These are phyloP conservation scores for Allolobophora icterica DNA, from an alignment of 2,888 invertebrate genomes.

Conservation along the genomic window DNA sequence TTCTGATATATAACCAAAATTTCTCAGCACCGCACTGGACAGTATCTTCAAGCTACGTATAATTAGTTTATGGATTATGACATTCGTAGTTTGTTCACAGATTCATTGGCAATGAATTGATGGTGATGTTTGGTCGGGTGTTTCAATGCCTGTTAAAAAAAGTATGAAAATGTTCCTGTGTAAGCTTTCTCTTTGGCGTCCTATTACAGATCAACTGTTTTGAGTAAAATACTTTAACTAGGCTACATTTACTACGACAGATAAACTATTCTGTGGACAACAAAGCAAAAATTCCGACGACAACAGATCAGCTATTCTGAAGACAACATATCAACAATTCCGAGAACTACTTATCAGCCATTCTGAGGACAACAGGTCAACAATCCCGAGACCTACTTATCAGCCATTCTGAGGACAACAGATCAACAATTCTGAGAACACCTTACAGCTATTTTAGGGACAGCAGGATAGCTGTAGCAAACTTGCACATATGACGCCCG, in stretches of 20 bases:
- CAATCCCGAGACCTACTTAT: too few relatives aligned
- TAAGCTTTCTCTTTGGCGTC: neutral
- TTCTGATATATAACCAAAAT: neutral
- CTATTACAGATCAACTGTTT: neutral
- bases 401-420: too few relatives aligned
- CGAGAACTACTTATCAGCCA: too few relatives aligned
- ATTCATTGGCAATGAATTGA: neutral
- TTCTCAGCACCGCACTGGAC: neutral
- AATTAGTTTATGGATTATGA: neutral
- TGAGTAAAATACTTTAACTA: too few relatives aligned
- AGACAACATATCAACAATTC: too few relatives aligned
- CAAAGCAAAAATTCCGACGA: neutral
- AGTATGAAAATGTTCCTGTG: too few relatives aligned
- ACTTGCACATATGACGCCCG: neutral
- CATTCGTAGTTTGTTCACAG: neutral
- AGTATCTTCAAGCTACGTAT: neutral
- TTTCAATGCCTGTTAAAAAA: neutral
- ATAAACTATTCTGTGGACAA: neutral
- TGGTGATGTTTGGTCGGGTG: neutral
- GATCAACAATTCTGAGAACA: too few relatives aligned
- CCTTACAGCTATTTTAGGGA: too few relatives aligned
- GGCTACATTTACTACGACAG: neutral
- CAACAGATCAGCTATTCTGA: too few relatives aligned
- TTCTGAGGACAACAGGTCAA: too few relatives aligned
- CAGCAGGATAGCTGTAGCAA: neutral